Conservation (phyloP, 2,113 vertebrate genomes). For the Capricornis sumatraensis region DNA sequence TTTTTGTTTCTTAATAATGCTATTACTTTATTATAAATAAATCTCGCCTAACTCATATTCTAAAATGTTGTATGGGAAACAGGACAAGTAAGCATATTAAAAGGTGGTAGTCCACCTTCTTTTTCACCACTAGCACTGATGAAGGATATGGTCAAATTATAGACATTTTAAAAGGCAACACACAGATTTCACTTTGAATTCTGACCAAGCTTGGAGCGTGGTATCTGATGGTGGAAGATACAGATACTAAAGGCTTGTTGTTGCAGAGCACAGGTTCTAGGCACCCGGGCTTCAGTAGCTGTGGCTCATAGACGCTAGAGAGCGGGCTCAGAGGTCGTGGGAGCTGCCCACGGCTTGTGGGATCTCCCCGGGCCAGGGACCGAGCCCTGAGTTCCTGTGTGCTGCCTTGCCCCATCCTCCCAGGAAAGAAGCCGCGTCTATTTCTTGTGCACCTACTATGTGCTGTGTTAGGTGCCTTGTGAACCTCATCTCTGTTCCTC, state of each 20-base stretch:
- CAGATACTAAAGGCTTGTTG: neutral
- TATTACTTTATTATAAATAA: neutral
- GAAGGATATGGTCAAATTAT: neutral
- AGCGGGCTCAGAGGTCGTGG: neutral
- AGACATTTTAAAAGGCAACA: neutral
- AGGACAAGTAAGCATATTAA: neutral
- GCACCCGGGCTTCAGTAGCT: rapidly evolving
- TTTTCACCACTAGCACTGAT: neutral
- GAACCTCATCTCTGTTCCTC: neutral
- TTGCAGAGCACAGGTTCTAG: neutral
- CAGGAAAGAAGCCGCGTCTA: neutral
- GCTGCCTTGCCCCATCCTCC: neutral
- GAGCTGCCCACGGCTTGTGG: neutral
- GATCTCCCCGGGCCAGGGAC: neutral
- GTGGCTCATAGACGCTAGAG: neutral
- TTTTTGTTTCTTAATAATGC: neutral
- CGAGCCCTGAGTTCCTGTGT: neutral
- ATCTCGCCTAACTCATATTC: neutral
- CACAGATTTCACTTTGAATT: neutral
- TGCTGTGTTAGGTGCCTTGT: neutral
- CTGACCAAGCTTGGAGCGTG: neutral
- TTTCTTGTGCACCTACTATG: neutral
- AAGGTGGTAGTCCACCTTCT: neutral
- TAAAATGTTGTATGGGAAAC: neutral
- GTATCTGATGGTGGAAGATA: neutral